Conservation (phyloP, 2,888 invertebrate genomes). For the Lypha dubia region DNA sequence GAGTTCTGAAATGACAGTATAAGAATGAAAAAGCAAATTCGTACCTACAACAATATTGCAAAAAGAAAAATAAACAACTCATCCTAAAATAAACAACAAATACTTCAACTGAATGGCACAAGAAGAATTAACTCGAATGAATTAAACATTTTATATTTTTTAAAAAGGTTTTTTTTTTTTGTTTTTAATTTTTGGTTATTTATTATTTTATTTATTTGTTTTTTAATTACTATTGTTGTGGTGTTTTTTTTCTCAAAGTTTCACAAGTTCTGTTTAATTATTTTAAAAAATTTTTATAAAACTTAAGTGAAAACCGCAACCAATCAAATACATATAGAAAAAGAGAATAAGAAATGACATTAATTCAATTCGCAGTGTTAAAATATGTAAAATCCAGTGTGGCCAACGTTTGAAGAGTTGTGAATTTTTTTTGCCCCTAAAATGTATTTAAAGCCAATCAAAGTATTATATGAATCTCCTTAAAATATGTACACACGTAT, state of each 20-base stretch:
- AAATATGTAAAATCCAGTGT: slow-evolving; percentile 22
- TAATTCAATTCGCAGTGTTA: slow-evolving; percentile 22
- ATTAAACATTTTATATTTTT: slow-evolving; percentile 34
- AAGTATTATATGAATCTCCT: neutral
- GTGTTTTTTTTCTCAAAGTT: slow-evolving; percentile 40
- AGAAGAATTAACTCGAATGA: slow-evolving; percentile 35
- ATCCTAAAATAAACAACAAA: slow-evolving; percentile 37
- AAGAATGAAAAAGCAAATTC: slow-evolving; percentile 40
- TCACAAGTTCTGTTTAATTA: slow-evolving; percentile 56
- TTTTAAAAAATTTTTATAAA: slow-evolving; percentile 40
- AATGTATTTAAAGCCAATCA: neutral
- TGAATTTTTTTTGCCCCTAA: neutral
- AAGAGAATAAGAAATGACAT: slow-evolving; percentile 37
- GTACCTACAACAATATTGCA: slow-evolving; percentile 11
- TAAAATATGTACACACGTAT: neutral
- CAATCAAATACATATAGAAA: no score
- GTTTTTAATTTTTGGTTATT: slow-evolving; percentile 25
- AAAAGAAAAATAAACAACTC: no score
- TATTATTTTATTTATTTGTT: slow-evolving; percentile 32
- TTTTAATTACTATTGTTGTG: slow-evolving; percentile 20
- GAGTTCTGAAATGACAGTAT: slow-evolving; percentile 49
- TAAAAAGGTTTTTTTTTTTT: neutral
- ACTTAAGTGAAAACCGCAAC: slow-evolving; percentile 26
- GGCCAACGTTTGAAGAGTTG: slow-evolving; percentile 8
- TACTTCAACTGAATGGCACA: slow-evolving; percentile 56